Conservation (phyloP, 2,797 vertebrate species). For the Gouania willdenowi region DNA sequence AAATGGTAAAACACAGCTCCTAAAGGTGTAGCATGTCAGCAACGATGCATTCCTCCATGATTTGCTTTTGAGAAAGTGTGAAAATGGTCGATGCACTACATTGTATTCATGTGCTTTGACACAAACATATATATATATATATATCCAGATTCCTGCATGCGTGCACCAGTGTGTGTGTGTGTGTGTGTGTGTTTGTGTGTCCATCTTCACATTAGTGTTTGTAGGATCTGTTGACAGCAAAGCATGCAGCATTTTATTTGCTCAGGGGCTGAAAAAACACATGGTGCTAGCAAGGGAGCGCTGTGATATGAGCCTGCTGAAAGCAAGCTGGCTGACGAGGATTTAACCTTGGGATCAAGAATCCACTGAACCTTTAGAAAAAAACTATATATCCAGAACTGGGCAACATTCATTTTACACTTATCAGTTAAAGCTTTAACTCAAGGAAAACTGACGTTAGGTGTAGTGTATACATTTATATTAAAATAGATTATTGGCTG, state of each 20-base stretch:
- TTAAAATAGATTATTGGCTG: too few relatives aligned
- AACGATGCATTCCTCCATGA: conserved; percentile 14
- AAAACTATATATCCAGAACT: conserved; percentile 19
- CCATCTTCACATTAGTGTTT: conserved; percentile 59
- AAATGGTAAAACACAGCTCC: conserved; percentile 63
- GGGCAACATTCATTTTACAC: too few relatives aligned
- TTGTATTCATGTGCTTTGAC: conserved; percentile 27
- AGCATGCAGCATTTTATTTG: conserved; percentile 72
- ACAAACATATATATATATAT: conserved; percentile 43
- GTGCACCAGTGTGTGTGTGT: conserved; percentile 3
- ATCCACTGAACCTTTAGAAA: conserved; percentile 35
- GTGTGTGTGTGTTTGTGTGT: conserved; percentile 32
- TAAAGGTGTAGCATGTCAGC: conserved; percentile 55
- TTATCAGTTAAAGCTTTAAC: too few relatives aligned
- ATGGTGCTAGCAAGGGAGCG: conserved; percentile 40
- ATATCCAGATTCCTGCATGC: conserved; percentile 29
- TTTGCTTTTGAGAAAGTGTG: conserved; percentile 42
- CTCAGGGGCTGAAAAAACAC: conserved; percentile 63
- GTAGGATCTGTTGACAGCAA: conserved; percentile 71
- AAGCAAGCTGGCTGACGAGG: conserved; percentile 48
- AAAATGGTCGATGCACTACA: conserved; percentile 54
- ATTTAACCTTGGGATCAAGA: conserved; percentile 30
- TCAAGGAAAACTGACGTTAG: too few relatives aligned
- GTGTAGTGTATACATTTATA: too few relatives aligned
- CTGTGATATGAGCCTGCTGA: conserved; percentile 59